Conservation (phyloP, 2,797 vertebrate genomes). For the Lateolabrax maculatus region DNA sequence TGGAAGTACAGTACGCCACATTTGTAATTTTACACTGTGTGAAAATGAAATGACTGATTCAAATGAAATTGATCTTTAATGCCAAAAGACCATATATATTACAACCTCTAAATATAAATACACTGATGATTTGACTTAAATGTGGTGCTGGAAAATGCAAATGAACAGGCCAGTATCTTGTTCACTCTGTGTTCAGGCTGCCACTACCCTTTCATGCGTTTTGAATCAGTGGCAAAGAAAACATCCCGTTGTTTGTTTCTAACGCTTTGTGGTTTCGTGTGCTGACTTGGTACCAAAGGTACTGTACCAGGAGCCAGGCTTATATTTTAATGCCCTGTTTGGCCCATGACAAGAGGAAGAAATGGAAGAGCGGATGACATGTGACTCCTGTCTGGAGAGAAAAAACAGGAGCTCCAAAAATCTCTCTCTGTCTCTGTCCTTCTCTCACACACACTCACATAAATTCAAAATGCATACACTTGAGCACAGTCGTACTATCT, state of each 20-base stretch:
- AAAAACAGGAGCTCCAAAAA: slow-evolving; percentile 46
- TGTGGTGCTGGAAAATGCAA: slow-evolving; percentile 29
- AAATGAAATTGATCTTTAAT: neutral
- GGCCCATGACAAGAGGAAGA: slow-evolving; percentile 56
- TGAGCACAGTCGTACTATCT: slow-evolving; percentile 28
- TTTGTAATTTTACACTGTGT: neutral
- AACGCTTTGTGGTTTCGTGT: slow-evolving; percentile 20
- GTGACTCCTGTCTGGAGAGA: slow-evolving; percentile 42
- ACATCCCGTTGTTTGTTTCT: slow-evolving; percentile 44
- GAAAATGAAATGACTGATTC: too few relatives aligned
- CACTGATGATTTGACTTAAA: slow-evolving; percentile 5
- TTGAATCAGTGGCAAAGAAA: slow-evolving; percentile 31
- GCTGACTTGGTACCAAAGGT: slow-evolving; percentile 28
- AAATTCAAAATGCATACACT: slow-evolving; percentile 46
- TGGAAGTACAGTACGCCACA: too few relatives aligned
- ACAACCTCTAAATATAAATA: neutral
- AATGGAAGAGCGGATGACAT: slow-evolving; percentile 46
- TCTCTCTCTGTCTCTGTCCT: neutral
- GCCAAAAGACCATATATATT: neutral
- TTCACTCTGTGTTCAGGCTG: slow-evolving; percentile 23
- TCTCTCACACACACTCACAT: slow-evolving; percentile 10
- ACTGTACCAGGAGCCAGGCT: slow-evolving; percentile 46
- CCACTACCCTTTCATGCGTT: slow-evolving; percentile 35
- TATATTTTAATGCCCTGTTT: slow-evolving; percentile 54
- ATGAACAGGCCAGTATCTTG: slow-evolving; percentile 21